Conservation (phyloP, 2,888 invertebrate genomes). For the Escarpia spicata region DNA sequence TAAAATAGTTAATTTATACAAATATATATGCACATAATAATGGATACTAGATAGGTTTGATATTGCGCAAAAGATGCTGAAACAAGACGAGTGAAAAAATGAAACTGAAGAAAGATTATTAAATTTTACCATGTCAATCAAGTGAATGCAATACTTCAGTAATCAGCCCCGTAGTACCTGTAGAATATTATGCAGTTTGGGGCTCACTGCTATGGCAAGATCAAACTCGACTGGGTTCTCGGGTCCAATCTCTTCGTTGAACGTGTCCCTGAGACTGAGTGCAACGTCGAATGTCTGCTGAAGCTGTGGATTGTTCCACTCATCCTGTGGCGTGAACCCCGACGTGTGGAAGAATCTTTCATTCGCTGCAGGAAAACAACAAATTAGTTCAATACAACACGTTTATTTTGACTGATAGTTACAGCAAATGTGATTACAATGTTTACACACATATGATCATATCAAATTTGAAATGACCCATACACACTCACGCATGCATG, state of each 20-base stretch:
- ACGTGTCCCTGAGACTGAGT: conserved; percentile 50
- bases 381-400: background rate
- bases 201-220: conserved; percentile 51
- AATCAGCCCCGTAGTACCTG: conserved; percentile 44
- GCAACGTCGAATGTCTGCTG: conserved; percentile 46
- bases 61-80: too few species aligned
- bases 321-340: conserved; percentile 46
- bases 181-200: conserved; percentile 46
- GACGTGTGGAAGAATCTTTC: conserved; percentile 52
- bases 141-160: background rate
- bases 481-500: conserved; percentile 7
- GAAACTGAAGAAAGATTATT: too few species aligned
- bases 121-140: background rate
- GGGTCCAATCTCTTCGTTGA: conserved; percentile 45
- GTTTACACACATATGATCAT: background rate
- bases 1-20: too few species aligned
- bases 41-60: too few species aligned
- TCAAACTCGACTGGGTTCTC: conserved; percentile 55
- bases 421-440: background rate
- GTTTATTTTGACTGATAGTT: background rate
- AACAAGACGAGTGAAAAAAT: too few species aligned
- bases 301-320: conserved; percentile 50
- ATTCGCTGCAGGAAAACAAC: conserved; percentile 33
- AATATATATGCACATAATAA: too few species aligned
- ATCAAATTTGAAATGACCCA: background rate